A percentile compares a stretch with the other conserved stretches of the same genome.
Evolutionary conservation across 2,888 invertebrate genomes (phyloP).

Genomic region (Amphimallon solstitiale): DNA sequence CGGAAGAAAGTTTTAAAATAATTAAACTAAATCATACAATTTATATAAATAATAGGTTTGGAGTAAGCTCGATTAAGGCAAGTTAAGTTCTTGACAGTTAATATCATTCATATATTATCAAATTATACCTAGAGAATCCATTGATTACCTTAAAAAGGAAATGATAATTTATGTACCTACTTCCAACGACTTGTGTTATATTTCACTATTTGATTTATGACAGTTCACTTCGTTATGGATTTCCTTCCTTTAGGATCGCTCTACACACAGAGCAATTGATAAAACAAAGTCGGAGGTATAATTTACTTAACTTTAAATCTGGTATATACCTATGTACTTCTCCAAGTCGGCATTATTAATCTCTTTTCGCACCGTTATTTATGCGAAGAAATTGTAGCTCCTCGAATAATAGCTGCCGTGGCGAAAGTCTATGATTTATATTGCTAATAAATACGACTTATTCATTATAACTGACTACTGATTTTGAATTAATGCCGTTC

Average conservation of each 20-base stretch:
- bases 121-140: too few species aligned
- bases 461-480: constrained; percentile 20
- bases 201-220: constrained; percentile 17
- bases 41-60: too few species aligned
- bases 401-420: constrained; percentile 4
- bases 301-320: constrained; percentile 41
- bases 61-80: too few species aligned
- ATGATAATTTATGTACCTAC: too few species aligned
- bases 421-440: constrained; percentile 27
- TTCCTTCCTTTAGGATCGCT: constrained; percentile 18
- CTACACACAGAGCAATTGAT: constrained; percentile 39
- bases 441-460: constrained; percentile 19
- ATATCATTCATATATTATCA: too few species aligned
- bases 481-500: constrained; percentile 9
- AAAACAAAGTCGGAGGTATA: constrained; percentile 38
- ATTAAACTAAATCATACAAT: too few species aligned
- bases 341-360: constrained; percentile 34
- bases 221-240: constrained; percentile 10
- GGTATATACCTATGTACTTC: background rate
- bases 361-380: constrained; percentile 19
- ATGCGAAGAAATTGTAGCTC: constrained; percentile 28
- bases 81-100: too few species aligned
- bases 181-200: too few species aligned
- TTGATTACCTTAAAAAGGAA: too few species aligned
- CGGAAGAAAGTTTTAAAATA: too few species aligned